Evolutionary conservation across 1,140 invertebrate species (phyloP).

Genomic region (Diabrotica undecimpunctata): DNA sequence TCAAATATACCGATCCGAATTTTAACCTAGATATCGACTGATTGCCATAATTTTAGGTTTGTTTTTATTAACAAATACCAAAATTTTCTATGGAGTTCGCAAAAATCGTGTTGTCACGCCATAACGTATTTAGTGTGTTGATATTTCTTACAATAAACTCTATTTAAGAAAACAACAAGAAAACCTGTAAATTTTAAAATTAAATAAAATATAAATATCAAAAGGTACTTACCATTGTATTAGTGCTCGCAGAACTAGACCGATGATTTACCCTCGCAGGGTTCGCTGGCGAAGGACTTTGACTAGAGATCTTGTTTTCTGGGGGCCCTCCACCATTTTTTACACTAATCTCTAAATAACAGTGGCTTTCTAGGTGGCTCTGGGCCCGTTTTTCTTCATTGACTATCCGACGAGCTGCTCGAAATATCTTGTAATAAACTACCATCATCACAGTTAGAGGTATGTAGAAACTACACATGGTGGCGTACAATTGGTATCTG

Average conservation of each 20-base stretch:
- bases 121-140: too few relatives aligned
- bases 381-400: slow-evolving; percentile 81
- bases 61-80: too few relatives aligned
- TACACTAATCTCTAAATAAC: slow-evolving; percentile 66
- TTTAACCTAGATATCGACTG: too few relatives aligned
- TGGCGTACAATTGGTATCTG: slow-evolving; percentile 87
- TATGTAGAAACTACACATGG: slow-evolving; percentile 85
- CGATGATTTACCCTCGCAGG: slow-evolving; percentile 49
- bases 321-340: slow-evolving; percentile 65
- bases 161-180: too few relatives aligned
- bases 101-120: too few relatives aligned
- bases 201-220: too few relatives aligned
- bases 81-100: too few relatives aligned
- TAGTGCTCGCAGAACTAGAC: slow-evolving; percentile 58
- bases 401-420: slow-evolving; percentile 78
- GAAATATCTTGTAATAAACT: slow-evolving; percentile 88
- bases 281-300: slow-evolving; percentile 48
- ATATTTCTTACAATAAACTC: too few relatives aligned
- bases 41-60: too few relatives aligned
- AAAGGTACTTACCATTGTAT: slow-evolving; percentile 56
- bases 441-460: slow-evolving; percentile 86
- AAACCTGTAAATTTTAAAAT: too few relatives aligned
- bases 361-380: slow-evolving; percentile 74
- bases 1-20: too few relatives aligned
- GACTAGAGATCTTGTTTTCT: slow-evolving; percentile 56